Evolutionary conservation across 2,888 invertebrate species (phyloP), one percentile per base, ranked within the genome.

Genomic region (Pheosia tremula): DNA sequence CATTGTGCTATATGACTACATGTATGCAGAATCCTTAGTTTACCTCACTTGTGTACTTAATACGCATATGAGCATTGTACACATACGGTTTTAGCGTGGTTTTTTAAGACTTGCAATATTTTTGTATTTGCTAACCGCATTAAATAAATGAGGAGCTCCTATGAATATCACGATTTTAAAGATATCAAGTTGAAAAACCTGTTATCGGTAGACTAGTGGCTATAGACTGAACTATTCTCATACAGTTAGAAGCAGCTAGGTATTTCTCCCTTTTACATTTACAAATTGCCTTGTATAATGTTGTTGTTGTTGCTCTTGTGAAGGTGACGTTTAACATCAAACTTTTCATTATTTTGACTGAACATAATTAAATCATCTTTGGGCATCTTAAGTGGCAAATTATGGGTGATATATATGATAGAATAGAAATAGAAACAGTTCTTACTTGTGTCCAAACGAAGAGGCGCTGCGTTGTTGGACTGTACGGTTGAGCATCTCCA

Each of bases 391-490:
- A n/a, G 4, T n/a, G n/a, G 47, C 11, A 47, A 47, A 47, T n/a
- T 47, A n/a, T n/a, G n/a, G n/a, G 37, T 13, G 11, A 38, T 24
- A 7, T 24, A 38, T 49, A 58, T 50, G 54, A 63, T 36, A 36
- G 11, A 39, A 39, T n/a, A n/a, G n/a, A n/a, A n/a, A n/a, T n/a
- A n/a, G n/a, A n/a, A n/a, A 3, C 37, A 11, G 52, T 60, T 73
- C 85, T 83, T 69, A 93, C 93, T 91, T 93, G 93, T 62, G 90
- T 92, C 88, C 88, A 90, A 61, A 93, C 75, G 69, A 80, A 91
- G 37, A 89, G 89, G 54, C 94, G 93, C 83, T 95, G 95, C 60
- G 95, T 95, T 55, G 95, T 95, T 53, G 94, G 90, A 39, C 76
- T 81, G 73, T 95, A 95, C 5, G 95, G 93, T 57, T 81, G 79